Base-by-base conservation (phyloP, 2,888 invertebrate species). In the Sepioteuthis lessoniana region DNA sequence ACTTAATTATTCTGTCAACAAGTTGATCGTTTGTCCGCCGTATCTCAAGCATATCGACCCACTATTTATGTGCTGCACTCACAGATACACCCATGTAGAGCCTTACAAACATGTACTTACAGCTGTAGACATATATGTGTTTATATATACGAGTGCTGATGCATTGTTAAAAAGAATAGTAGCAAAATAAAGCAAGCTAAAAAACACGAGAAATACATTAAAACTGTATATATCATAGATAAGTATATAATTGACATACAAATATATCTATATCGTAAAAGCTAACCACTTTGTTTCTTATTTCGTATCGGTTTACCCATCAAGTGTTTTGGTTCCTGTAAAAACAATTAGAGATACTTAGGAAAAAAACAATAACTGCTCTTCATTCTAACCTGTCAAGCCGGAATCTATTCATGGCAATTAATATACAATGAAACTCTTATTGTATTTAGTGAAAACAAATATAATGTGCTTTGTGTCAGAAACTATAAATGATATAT, bases 361-460 rank as follows among this genome's bases (percentile, higher is more conserved):
- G 28, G 21, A n/a, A n/a, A 76, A 76, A 31, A 31, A 76, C 76
- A 76, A 76, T 76, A 31, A 13, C 28, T 76, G 5, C n/a, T 31
- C 76, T 76, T 76, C 25, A 76, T 76, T 76, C n/a, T n/a, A n/a
- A 76, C 76, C 76, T 76, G n/a, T 76, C 76, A 76, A 76, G 76
- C n/a, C 25, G 25, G 55, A 55, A 55, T 55, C 25, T 55, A 76
- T 76, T 76, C n/a, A n/a, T n/a, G 13, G 76, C n/a, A 76, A 76
- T 76, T 76, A 76, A 76, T 13, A 35, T 76, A 31, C n/a, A 76
- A 76, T 76, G 76, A 76, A 76, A 76, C 76, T n/a, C n/a, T 76
- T 76, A n/a, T 76, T 76, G 8, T 76, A 3, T 31, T 76, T 76
- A 76, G 31, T 76, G 13, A n/a, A 31, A 76, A 76, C 10, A n/a